Evolutionary conservation across 1,140 invertebrate genomes (phyloP).

Genomic region (Temnothorax nylanderi): DNA sequence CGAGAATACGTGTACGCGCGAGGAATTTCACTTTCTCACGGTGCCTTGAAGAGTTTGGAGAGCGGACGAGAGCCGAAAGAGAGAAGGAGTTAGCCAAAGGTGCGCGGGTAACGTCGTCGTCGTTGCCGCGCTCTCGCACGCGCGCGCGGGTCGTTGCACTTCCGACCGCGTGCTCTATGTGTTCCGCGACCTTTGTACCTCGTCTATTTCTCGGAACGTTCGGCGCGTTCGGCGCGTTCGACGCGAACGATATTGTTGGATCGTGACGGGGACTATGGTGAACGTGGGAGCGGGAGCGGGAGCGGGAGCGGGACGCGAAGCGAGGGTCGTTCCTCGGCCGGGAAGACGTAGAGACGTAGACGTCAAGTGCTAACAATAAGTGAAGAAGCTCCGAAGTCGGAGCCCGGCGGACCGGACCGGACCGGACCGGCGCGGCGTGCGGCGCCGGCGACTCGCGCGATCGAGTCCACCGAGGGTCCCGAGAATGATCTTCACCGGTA

Average conservation of each 20-base stretch:
- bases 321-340: background rate
- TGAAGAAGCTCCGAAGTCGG: too few relatives aligned
- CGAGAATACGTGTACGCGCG: background rate
- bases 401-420: too few relatives aligned
- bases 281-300: too few relatives aligned
- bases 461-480: too few relatives aligned
- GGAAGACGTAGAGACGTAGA: background rate
- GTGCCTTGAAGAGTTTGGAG: background rate
- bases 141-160: conserved; percentile 43
- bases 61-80: background rate
- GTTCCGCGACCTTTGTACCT: conserved; percentile 23
- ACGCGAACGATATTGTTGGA: background rate
- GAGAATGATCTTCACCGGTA: conserved; percentile 82
- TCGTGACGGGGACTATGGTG: background rate
- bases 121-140: background rate
- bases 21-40: conserved; percentile 1
- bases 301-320: background rate
- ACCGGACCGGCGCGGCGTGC: too few relatives aligned
- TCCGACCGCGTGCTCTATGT: conserved; percentile 23
- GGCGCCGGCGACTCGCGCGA: too few relatives aligned
- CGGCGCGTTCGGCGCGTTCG: background rate
- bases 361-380: too few relatives aligned
- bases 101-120: background rate
- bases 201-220: background rate
- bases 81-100: background rate